Evolutionary conservation across 2,113 vertebrate species (phyloP).

Genomic region (Sialia sialis): DNA sequence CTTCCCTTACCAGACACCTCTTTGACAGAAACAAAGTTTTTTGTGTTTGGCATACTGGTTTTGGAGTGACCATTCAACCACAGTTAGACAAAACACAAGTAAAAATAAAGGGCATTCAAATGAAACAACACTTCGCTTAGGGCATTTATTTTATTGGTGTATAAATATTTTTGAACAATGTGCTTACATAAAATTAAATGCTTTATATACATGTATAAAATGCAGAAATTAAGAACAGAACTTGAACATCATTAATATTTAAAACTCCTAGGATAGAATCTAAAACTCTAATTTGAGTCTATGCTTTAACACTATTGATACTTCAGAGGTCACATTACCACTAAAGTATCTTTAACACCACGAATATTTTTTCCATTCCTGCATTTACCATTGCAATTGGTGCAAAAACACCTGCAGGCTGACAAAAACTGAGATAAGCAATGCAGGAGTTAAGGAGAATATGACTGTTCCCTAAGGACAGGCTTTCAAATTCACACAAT

Average conservation of each 20-base stretch:
- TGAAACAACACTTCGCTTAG: not conserved
- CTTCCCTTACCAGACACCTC: not conserved
- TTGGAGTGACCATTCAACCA: not conserved
- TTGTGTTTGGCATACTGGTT: not conserved
- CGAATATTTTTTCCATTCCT: not conserved
- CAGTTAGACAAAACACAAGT: not conserved
- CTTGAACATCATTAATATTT: not conserved
- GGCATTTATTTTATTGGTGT: not conserved
- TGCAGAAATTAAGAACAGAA: not conserved
- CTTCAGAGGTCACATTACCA: not conserved
- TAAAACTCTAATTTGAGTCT: not conserved
- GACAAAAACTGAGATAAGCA: not conserved
- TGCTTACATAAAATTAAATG: not conserved
- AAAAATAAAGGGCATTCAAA: not conserved
- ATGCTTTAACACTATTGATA: not conserved
- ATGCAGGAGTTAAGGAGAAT: not conserved
- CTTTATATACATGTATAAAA: not conserved
- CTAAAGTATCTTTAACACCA: not conserved
- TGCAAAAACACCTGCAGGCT: not conserved
- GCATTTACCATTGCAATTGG: not conserved
- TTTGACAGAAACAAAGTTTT: not conserved
- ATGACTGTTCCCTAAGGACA: not conserved
- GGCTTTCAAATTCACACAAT: not conserved
- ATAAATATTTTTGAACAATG: not conserved
- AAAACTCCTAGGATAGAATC: not conserved